A percentile compares a stretch with the other conserved stretches of the same genome.
Conservation (phyloP, 1,140 invertebrate genomes). For the Drosophila sp. region DNA sequence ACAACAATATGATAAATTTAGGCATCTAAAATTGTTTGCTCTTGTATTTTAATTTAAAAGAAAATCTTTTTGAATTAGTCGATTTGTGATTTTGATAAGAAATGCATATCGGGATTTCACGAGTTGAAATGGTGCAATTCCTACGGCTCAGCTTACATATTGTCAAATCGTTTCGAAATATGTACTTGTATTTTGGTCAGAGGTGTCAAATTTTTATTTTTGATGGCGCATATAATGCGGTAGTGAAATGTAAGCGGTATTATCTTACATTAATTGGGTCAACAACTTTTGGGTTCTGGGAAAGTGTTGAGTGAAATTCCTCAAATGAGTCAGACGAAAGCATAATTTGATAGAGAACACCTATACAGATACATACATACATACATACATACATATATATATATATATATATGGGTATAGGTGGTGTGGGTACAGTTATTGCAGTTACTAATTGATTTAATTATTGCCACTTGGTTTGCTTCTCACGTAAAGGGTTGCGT, state of each 20-base stretch:
- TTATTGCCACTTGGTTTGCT: slow-evolving; percentile 39
- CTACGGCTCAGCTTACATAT: background rate
- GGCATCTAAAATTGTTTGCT: no score
- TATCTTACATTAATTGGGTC: slow-evolving; percentile 62
- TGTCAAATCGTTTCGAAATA: slow-evolving; percentile 28
- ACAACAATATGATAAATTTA: no score
- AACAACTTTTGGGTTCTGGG: slow-evolving; percentile 52
- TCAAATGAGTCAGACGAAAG: slow-evolving; percentile 47
- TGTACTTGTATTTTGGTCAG: slow-evolving; percentile 16
- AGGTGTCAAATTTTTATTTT: slow-evolving; percentile 42
- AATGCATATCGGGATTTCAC: no score
- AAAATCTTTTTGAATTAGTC: no score
- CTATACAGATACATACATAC: background rate
- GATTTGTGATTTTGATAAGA: background rate
- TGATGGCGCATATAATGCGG: background rate
- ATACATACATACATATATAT: background rate
- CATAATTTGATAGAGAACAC: background rate
- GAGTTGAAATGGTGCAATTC: background rate
- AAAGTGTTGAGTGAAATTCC: slow-evolving; percentile 30
- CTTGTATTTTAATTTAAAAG: no score
- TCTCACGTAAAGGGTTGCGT: slow-evolving; percentile 27
- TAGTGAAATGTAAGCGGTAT: slow-evolving; percentile 36
- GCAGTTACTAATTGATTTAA: slow-evolving; percentile 29
- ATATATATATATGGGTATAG: background rate
- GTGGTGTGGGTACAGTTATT: slow-evolving; percentile 11